Percentiles rank a stretch among this genome's conserved stretches.
Conservation (phyloP, 2,797 vertebrate genomes). For the Acanthopagrus latus region DNA sequence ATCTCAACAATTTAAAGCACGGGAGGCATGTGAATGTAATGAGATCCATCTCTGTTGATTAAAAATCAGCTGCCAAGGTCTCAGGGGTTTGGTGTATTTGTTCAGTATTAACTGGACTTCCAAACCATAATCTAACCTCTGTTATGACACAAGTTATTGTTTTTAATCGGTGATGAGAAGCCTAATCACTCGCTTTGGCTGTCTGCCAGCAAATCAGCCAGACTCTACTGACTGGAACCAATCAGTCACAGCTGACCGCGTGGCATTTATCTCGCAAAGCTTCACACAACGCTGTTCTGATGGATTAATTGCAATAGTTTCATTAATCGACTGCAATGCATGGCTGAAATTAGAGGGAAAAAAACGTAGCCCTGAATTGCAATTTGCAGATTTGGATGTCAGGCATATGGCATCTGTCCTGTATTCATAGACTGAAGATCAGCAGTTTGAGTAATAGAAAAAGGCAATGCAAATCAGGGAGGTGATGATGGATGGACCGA, state of each 20-base stretch:
- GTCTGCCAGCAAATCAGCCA: slow-evolving; percentile 48
- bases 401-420: background rate
- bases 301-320: slow-evolving; percentile 30
- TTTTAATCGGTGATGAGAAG: slow-evolving; percentile 47
- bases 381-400: slow-evolving; percentile 24
- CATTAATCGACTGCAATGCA: slow-evolving; percentile 9
- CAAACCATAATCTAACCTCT: slow-evolving; percentile 57
- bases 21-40: slow-evolving; percentile 50
- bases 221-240: slow-evolving; percentile 33
- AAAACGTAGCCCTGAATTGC: background rate
- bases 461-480: slow-evolving; percentile 16
- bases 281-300: slow-evolving; percentile 35
- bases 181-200: slow-evolving; percentile 59
- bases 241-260: slow-evolving; percentile 36
- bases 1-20: slow-evolving; percentile 36
- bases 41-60: slow-evolving; percentile 44
- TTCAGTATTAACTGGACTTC: slow-evolving; percentile 48
- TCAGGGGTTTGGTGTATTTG: slow-evolving; percentile 54
- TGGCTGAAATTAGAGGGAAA: background rate
- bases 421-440: background rate
- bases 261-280: slow-evolving; percentile 29
- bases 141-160: slow-evolving; percentile 60
- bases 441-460: slow-evolving; percentile 19
- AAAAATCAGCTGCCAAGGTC: slow-evolving; percentile 48
- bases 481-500: slow-evolving; percentile 34